Evolutionary conservation across 2,113 vertebrate species (phyloP).

Genomic region (Calidris pygmaea): DNA sequence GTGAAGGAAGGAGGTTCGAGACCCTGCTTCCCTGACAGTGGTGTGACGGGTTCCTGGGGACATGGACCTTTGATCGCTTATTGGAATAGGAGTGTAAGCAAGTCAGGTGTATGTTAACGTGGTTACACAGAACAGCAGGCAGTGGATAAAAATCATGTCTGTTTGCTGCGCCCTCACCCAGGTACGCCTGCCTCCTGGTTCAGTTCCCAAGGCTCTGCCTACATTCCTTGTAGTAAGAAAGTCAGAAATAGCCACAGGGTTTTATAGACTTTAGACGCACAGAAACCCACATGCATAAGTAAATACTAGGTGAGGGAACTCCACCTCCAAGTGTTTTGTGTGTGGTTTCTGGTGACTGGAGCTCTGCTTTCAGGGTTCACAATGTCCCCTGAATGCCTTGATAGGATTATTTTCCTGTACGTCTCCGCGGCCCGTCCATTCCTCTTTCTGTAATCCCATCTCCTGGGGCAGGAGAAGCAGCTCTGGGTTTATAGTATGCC

Average conservation of each 20-base stretch:
- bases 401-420: slow-evolving; percentile 50
- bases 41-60: background rate
- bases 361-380: slow-evolving; percentile 47
- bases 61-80: slow-evolving; percentile 32
- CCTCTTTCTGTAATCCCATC: slow-evolving; percentile 57
- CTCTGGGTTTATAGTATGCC: slow-evolving; percentile 28
- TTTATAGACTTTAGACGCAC: background rate
- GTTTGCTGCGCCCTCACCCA: background rate
- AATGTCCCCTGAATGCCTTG: slow-evolving; percentile 50
- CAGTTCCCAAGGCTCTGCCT: slow-evolving; percentile 19
- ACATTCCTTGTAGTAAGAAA: slow-evolving; percentile 38
- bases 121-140: slow-evolving; percentile 33
- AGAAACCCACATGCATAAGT: slow-evolving; percentile 12
- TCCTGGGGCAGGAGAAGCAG: slow-evolving; percentile 44
- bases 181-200: background rate
- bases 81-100: slow-evolving; percentile 4
- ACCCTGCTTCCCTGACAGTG: background rate
- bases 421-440: background rate
- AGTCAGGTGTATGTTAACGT: slow-evolving; percentile 24
- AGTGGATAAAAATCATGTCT: slow-evolving; percentile 10
- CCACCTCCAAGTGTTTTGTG: slow-evolving; percentile 32
- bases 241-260: slow-evolving; percentile 38
- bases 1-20: background rate
- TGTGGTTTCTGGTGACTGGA: slow-evolving; percentile 43
- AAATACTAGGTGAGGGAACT: slow-evolving; percentile 30